Base-by-base conservation (phyloP, 2,113 vertebrate species). In the Tragelaphus scriptus region DNA sequence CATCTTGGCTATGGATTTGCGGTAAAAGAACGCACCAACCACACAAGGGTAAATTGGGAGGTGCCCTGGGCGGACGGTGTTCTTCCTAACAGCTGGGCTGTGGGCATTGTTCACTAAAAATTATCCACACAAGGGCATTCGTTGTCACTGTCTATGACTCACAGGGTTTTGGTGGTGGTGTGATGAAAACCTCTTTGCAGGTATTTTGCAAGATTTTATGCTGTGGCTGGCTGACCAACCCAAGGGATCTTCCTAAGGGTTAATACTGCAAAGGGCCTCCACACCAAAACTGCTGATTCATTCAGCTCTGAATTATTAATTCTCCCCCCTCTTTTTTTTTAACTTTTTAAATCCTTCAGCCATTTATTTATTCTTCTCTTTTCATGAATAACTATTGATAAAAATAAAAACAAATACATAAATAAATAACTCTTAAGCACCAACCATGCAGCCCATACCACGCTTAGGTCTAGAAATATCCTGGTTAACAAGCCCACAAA, bases 321-420 rank as follows among this genome's bases (percentile, higher is more conserved):
- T 28, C 61, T 6, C 11, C 3, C 17, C 5, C 2, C 13, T 0
- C 0, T 9, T 14, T 13, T 75, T 75, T 44, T 77, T 77, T 77
- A 77, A 77, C 71, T 77, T 26, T 77, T 77, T 40, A 44, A 44
- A 44, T 77, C 23, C 6, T 77, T 77, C 71, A 77, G 71, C 40
- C 23, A 44, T 77, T 77, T 44, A 44, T 44, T 44, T 75, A 75
- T 25, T 75, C 71, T 75, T 75, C 36, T 75, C 21, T 75, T 44
- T 25, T 40, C 36, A 44, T 44, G 71, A 44, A 12, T 75, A 75
- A 13, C 36, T 75, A 44, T 25, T 75, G 71, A 44, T 75, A 44
- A 75, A 71, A 44, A 25, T 25, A 75, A 75, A 75, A 25, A 40
- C 21, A 75, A 75, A 75, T 13, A 44, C 36, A 25, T 44, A 77